Evolutionary conservation across 2,888 invertebrate species (phyloP).

Genomic region (Liposcelis brunnea): DNA sequence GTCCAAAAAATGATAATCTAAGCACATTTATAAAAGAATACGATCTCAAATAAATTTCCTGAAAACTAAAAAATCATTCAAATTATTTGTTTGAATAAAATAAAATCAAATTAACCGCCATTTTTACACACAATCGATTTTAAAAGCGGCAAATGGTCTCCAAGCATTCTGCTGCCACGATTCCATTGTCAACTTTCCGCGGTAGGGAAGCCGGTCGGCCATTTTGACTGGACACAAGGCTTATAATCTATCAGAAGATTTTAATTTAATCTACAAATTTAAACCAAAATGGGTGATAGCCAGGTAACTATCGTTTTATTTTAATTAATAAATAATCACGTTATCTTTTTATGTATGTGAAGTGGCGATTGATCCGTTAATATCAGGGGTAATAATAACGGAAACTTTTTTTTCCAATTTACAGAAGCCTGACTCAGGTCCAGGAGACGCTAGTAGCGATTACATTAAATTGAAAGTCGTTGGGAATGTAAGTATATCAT

Average conservation of each 20-base stretch:
- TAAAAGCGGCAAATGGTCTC: too few species aligned
- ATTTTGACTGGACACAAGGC: neutral
- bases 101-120: too few species aligned
- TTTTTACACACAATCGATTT: too few species aligned
- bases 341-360: neutral
- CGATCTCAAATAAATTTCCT: too few species aligned
- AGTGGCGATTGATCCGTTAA: neutral
- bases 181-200: too few species aligned
- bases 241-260: neutral
- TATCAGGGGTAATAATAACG: slow-evolving; percentile 1
- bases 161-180: too few species aligned
- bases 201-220: slow-evolving; percentile 4
- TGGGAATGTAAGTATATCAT: slow-evolving; percentile 32
- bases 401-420: slow-evolving; percentile 24
- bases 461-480: slow-evolving; percentile 55
- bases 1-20: too few species aligned
- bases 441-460: slow-evolving; percentile 36
- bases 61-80: too few species aligned
- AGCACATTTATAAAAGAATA: too few species aligned
- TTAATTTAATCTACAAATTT: neutral
- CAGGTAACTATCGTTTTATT: slow-evolving; percentile 16
- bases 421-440: slow-evolving; percentile 34
- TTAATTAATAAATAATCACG: slow-evolving; percentile 1
- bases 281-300: slow-evolving; percentile 18
- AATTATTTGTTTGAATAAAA: too few species aligned